These are phyloP conservation scores for Anseranas semipalmata DNA, from an alignment of 2,113 vertebrate genomes.

Conservation along the genomic window DNA sequence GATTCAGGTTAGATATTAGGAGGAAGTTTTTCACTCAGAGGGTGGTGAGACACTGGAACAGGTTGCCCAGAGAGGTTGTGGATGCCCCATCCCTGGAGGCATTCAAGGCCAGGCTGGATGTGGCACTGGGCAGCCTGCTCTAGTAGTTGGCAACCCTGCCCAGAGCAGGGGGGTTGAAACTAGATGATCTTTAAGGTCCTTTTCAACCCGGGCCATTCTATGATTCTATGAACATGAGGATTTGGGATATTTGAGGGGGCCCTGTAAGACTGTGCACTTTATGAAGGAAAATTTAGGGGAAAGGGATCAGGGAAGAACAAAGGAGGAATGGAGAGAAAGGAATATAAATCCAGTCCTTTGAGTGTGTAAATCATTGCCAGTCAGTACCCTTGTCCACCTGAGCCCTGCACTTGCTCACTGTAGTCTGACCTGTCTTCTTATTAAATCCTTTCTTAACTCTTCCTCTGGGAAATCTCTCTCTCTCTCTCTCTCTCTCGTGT, in stretches of 20 bases:
- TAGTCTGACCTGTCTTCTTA: background rate
- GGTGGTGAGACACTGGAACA: no score
- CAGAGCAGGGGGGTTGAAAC: no score
- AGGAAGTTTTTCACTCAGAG: no score
- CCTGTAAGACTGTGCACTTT: background rate
- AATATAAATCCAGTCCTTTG: background rate
- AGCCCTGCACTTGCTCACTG: background rate
- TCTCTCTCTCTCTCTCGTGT: background rate
- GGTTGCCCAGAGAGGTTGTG: no score
- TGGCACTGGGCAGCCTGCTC: no score
- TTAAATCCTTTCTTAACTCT: background rate
- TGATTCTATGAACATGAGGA: background rate
- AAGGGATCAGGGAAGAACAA: background rate
- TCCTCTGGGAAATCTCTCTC: background rate
- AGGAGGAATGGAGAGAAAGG: background rate
- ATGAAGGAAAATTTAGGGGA: background rate
- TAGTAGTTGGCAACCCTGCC: no score
- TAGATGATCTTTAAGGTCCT: no score
- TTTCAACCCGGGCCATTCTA: no score
- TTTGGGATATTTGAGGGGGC: background rate
- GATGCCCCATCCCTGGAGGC: no score
- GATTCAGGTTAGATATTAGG: no score
- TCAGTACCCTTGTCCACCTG: accelerated
- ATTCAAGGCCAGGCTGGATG: no score
- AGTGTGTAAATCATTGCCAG: background rate